phyloP scores from a whole-genome alignment of 2,113 vertebrate genomes.

The Barnardius zonarius region DNA sequence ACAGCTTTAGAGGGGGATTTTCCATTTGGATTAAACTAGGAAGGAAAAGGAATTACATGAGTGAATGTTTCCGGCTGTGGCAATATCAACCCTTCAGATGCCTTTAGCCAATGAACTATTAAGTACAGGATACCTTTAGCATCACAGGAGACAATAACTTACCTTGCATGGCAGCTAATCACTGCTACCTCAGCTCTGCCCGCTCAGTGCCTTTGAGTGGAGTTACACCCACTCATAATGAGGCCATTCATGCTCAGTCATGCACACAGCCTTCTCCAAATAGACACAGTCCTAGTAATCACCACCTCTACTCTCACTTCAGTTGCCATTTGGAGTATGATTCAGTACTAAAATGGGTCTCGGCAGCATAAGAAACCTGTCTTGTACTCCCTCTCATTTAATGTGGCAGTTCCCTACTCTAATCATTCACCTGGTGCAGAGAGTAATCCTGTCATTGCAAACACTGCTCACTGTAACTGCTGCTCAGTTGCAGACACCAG shows the following conservation, averaged over 20 bases:
- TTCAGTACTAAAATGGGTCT: background rate
- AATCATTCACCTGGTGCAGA: background rate
- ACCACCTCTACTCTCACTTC: background rate
- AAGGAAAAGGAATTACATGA: conserved; percentile 42
- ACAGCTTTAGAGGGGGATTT: conserved; percentile 21
- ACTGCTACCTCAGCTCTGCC: conserved; percentile 33
- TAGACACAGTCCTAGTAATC: background rate
- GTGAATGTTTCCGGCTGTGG: background rate
- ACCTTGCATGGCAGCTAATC: conserved; percentile 24
- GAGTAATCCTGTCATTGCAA: background rate
- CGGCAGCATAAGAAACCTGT: background rate
- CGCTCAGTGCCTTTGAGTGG: background rate
- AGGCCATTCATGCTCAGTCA: conserved; percentile 10
- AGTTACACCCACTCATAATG: conserved; percentile 4
- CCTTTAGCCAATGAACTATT: conserved; percentile 28
- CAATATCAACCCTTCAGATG: background rate
- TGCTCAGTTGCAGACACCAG: too few species aligned
- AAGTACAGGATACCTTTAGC: conserved; percentile 37
- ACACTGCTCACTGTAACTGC: background rate
- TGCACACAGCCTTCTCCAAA: conserved; percentile 1
- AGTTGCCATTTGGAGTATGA: background rate
- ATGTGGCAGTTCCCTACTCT: background rate
- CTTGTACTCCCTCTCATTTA: background rate
- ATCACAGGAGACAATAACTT: conserved; percentile 23
- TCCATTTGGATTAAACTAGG: conserved; percentile 18